Percentiles rank a stretch among this genome's conserved stretches.
Conservation (phyloP, 2,113 vertebrate species). For the Zosterops pallidus region DNA sequence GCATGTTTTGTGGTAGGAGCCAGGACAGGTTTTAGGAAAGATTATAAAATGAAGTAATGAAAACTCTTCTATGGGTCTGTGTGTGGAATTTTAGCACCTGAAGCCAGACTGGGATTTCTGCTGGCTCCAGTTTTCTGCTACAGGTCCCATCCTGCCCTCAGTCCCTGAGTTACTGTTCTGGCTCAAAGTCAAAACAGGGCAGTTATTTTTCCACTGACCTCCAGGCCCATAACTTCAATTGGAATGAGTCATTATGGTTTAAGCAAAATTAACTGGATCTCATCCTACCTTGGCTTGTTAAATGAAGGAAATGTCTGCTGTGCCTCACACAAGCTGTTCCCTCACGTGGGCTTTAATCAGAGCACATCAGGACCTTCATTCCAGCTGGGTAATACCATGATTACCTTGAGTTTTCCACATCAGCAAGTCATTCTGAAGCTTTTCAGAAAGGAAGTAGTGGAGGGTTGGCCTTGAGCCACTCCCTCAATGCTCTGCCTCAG, state of each 20-base stretch:
- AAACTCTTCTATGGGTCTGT: neutral
- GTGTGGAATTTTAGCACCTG: neutral
- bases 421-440: neutral
- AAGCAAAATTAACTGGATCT: neutral
- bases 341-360: neutral
- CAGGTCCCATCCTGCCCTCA: neutral
- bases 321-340: neutral
- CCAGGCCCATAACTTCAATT: neutral
- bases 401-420: neutral
- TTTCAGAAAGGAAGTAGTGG: neutral
- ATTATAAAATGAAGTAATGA: neutral
- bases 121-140: neutral
- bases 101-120: neutral
- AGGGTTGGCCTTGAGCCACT: neutral
- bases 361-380: neutral
- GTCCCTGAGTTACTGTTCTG: neutral
- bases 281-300: neutral
- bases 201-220: neutral
- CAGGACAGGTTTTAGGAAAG: neutral
- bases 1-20: neutral
- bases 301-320: neutral
- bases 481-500: neutral
- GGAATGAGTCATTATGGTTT: neutral
- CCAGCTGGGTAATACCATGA: neutral
- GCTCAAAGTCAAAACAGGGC: neutral